Evolutionary conservation across 2,888 invertebrate genomes (phyloP).

Genomic region (Papilio elwesi): DNA sequence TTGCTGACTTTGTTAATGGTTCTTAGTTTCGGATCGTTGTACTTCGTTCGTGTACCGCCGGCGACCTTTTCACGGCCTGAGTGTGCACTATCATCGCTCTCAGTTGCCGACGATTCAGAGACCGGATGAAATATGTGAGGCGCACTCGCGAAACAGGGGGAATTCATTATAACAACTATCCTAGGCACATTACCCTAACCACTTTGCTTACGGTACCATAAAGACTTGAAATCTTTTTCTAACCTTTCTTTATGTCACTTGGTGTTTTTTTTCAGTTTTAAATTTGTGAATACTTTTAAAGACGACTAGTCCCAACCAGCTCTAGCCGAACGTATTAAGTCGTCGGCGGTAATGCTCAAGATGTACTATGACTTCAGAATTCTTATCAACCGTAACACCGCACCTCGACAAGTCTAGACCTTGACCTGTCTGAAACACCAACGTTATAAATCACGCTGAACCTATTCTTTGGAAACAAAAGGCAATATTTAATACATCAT

Average conservation of each 20-base stretch:
- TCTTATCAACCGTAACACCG: constrained; percentile 64
- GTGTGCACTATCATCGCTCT: constrained; percentile 74
- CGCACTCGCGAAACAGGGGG: constrained; percentile 70
- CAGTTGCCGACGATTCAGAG: constrained; percentile 77
- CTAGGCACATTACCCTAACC: background rate
- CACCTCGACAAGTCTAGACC: constrained; percentile 75
- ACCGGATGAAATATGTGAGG: constrained; percentile 78
- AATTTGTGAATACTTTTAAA: constrained; percentile 31
- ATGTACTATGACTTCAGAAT: constrained; percentile 56
- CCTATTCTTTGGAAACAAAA: constrained; percentile 37
- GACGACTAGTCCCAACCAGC: constrained; percentile 60
- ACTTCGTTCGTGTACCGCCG: constrained; percentile 73
- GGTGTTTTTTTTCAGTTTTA: background rate
- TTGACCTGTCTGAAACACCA: constrained; percentile 63
- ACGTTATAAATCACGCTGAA: constrained; percentile 12
- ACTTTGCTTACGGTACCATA: background rate
- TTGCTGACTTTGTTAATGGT: constrained; percentile 81
- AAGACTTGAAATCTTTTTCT: background rate
- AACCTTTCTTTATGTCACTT: background rate
- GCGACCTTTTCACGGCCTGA: constrained; percentile 73
- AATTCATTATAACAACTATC: constrained; percentile 60
- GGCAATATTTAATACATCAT: constrained; percentile 33
- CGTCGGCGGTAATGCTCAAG: constrained; percentile 66
- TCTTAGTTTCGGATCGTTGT: constrained; percentile 76
- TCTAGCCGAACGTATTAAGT: constrained; percentile 63